A percentile compares a stretch with the other conserved stretches of the same genome.
Evolutionary conservation across 2,888 invertebrate genomes (phyloP).

Genomic region (Ormyrus rosae): DNA sequence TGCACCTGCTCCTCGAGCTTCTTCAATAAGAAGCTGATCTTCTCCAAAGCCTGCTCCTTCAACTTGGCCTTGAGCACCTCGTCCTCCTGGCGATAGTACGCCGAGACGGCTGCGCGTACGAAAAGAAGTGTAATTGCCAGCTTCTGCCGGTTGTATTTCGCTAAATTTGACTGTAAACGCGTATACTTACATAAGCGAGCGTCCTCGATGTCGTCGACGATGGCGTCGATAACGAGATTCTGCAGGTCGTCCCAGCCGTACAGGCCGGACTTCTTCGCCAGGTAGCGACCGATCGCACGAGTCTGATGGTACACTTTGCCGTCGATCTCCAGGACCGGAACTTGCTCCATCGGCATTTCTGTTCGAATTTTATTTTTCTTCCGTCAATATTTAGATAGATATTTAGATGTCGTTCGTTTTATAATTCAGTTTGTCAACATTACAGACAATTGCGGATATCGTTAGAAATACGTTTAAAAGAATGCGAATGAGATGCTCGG

Average conservation of each 20-base stretch:
- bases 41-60: slow-evolving; percentile 64
- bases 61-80: slow-evolving; percentile 62
- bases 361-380: slow-evolving; percentile 54
- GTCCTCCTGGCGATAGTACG: slow-evolving; percentile 67
- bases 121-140: too few species aligned
- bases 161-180: too few species aligned
- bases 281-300: slow-evolving; percentile 78
- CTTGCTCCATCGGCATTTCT: slow-evolving; percentile 75
- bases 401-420: not conserved
- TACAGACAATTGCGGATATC: too few species aligned
- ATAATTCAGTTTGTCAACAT: not conserved
- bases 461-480: too few species aligned
- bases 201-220: slow-evolving; percentile 77
- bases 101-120: slow-evolving; percentile 61
- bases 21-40: slow-evolving; percentile 61
- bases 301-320: slow-evolving; percentile 75
- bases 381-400: not conserved
- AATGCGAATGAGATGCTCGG: too few species aligned
- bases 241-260: slow-evolving; percentile 77
- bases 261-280: slow-evolving; percentile 77
- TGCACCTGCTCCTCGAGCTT: slow-evolving; percentile 68
- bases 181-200: slow-evolving; percentile 75
- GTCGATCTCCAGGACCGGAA: slow-evolving; percentile 76
- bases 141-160: too few species aligned
- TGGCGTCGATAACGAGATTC: slow-evolving; percentile 76